Evolutionary conservation across 2,888 invertebrate species (phyloP).

Genomic region (Zhuqinia jingwanae): DNA sequence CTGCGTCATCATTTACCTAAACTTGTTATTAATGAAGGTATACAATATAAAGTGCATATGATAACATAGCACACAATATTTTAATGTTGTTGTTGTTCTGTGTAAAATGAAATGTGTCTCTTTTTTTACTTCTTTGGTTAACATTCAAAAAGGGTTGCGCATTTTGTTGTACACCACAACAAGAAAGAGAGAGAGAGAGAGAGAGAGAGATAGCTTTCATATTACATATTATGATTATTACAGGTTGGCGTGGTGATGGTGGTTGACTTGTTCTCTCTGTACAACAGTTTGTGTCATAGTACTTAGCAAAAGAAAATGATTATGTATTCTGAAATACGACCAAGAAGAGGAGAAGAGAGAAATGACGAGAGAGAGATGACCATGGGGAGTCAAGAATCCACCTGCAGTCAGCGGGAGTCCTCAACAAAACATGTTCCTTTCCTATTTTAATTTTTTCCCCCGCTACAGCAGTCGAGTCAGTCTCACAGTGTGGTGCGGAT

Average conservation of each 20-base stretch:
- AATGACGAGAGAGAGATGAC: slow-evolving; percentile 64
- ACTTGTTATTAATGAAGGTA: not conserved
- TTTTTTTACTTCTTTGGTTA: not conserved
- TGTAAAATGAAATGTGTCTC: slow-evolving; percentile 12
- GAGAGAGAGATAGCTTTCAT: too few species aligned
- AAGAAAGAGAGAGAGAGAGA: too few species aligned
- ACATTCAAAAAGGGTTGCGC: slow-evolving; percentile 11
- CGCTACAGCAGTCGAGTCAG: slow-evolving; percentile 65
- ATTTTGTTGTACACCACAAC: not conserved
- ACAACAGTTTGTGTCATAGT: slow-evolving; percentile 67
- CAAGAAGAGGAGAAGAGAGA: slow-evolving; percentile 33
- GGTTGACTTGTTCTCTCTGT: not conserved
- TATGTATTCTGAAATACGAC: slow-evolving; percentile 66
- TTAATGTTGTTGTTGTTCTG: not conserved
- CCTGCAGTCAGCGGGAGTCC: slow-evolving; percentile 73
- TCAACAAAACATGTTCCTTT: slow-evolving; percentile 69
- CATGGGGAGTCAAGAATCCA: slow-evolving; percentile 74
- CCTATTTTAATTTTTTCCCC: slow-evolving; percentile 60
- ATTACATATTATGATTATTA: not conserved
- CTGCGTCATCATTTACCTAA: not conserved
- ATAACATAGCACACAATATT: too few species aligned
- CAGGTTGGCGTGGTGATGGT: not conserved
- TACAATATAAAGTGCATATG: too few species aligned
- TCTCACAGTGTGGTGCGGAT: slow-evolving; percentile 69
- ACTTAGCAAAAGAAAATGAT: slow-evolving; percentile 69